phyloP scores from a whole-genome alignment of 64 coral and sea anemone genomes.

The Astreopora myriophthalma region DNA sequence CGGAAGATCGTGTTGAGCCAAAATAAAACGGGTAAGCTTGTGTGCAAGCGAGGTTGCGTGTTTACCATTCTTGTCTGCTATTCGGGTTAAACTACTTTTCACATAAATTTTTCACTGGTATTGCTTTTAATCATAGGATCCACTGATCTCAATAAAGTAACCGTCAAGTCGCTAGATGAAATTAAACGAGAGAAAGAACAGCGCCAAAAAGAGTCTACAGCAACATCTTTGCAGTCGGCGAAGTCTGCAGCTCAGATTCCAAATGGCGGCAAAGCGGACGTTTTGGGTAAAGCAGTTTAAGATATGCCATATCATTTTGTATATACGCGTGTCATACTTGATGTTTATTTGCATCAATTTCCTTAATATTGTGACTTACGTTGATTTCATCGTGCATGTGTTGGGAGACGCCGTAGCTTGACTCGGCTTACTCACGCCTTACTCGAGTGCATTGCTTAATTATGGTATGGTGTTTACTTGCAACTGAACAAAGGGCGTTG shows the following conservation, averaged over 20 bases:
- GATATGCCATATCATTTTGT: not conserved
- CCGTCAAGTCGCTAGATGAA: slow-evolving; percentile 74
- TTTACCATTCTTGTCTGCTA: not conserved
- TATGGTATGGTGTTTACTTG: too few relatives aligned
- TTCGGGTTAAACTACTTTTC: not conserved
- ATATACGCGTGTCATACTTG: too few relatives aligned
- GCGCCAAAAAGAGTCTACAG: not conserved
- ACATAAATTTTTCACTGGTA: too few relatives aligned
- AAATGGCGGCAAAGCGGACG: not conserved
- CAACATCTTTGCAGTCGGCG: not conserved
- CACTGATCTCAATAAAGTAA: slow-evolving; percentile 44
- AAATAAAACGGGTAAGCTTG: slow-evolving; percentile 9
- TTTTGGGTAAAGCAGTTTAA: not conserved
- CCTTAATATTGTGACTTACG: too few relatives aligned
- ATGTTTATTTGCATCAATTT: too few relatives aligned
- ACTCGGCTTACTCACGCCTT: too few relatives aligned
- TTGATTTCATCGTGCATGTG: too few relatives aligned
- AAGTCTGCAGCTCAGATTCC: not conserved
- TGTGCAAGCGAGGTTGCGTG: not conserved
- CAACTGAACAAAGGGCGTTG: too few relatives aligned
- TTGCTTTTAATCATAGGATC: slow-evolving; percentile 32
- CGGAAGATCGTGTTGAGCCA: slow-evolving; percentile 28
- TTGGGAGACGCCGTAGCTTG: too few relatives aligned
- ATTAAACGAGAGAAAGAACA: slow-evolving; percentile 65
- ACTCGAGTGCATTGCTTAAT: too few relatives aligned